Evolutionary conservation across 2,797 vertebrate species (phyloP), one percentile per base, ranked within the genome.

Genomic region (Galagoides demidoff): DNA sequence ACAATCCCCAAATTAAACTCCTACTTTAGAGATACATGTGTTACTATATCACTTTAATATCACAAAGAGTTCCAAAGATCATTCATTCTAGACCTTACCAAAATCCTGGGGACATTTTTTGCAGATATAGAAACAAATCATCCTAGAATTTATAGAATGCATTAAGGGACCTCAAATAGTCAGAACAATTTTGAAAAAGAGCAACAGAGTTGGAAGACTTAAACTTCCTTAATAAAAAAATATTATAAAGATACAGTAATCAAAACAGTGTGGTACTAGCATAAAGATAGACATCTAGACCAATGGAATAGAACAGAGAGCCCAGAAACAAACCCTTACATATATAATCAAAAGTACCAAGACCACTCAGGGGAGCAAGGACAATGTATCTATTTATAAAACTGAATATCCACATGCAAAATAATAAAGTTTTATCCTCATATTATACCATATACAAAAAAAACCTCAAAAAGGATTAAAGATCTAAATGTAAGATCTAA

Each of bases 141-240:
- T 79, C 20, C 52, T 79, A 76, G 93, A 95, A 83, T 83, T 89
- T n/a, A 76, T 14, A n/a, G 25, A 25, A 52, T 86, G 49, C 95
- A 63, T 74, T 49, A 86, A 86, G 12, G 70, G 55, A 68, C 16
- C 4, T 16, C 25, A 90, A 85, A 92, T 37, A 86, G 14, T 2
- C 43, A 82, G 82, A 61, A 76, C 31, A 73, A 61, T n/a, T 92
- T 86, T 79, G 43, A 61, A 89, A 92, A 89, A 31, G 14, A 85
- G 55, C 5, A 85, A 73, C 11, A 66, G 86, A 66, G n/a, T 52
- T 70, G 31, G 6, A 83, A 20, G 29, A 70, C 8, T 68, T 57
- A 74, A 2, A 76, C 7, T 59, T 45, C 4, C 57, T 77, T 13
- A 74, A 66, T 96, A 5, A 93, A 85, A 89, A 89, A 55, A 31